These are phyloP conservation scores for Drosophila setifemur DNA, from an alignment of 1,140 invertebrate species.

Conservation along the genomic window DNA sequence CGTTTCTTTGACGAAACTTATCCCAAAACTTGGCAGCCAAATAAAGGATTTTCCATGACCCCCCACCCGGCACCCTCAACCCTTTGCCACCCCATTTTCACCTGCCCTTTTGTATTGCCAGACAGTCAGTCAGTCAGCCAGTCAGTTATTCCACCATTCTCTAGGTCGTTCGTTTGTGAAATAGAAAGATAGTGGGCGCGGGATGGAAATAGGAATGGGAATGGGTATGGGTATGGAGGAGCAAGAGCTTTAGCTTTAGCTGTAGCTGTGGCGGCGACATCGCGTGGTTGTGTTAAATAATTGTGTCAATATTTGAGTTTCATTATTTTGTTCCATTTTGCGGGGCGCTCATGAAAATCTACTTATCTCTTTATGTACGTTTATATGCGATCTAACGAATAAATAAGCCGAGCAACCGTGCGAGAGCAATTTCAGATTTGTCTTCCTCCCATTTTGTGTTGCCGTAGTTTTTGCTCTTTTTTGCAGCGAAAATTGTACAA, in stretches of 20 bases:
- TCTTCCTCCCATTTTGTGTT: background rate
- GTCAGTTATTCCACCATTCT: slow-evolving; percentile 32
- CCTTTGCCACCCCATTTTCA: background rate
- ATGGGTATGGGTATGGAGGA: no score
- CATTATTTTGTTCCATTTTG: slow-evolving; percentile 64
- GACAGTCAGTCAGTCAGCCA: slow-evolving; percentile 9
- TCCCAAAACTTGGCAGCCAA: slow-evolving; percentile 19
- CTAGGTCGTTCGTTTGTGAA: slow-evolving; percentile 37
- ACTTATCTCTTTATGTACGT: slow-evolving; percentile 27
- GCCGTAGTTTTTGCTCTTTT: no score
- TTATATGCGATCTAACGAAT: slow-evolving; percentile 20
- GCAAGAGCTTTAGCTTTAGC: slow-evolving; percentile 6
- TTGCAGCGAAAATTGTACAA: slow-evolving; percentile 4
- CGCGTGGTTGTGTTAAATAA: slow-evolving; percentile 77
- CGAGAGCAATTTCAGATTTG: slow-evolving; percentile 26
- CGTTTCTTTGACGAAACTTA: slow-evolving; percentile 14
- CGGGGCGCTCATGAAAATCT: slow-evolving; percentile 47
- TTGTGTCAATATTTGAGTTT: slow-evolving; percentile 77
- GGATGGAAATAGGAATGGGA: no score
- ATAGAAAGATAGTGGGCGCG: background rate
- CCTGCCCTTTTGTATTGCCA: slow-evolving; percentile 15
- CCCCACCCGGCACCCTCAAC: background rate
- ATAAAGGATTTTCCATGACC: slow-evolving; percentile 18
- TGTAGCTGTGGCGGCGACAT: slow-evolving; percentile 56
- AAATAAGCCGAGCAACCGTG: slow-evolving; percentile 10